phyloP scores from a whole-genome alignment of 2,797 vertebrate genomes.

The Basileuterus tristriatus region DNA sequence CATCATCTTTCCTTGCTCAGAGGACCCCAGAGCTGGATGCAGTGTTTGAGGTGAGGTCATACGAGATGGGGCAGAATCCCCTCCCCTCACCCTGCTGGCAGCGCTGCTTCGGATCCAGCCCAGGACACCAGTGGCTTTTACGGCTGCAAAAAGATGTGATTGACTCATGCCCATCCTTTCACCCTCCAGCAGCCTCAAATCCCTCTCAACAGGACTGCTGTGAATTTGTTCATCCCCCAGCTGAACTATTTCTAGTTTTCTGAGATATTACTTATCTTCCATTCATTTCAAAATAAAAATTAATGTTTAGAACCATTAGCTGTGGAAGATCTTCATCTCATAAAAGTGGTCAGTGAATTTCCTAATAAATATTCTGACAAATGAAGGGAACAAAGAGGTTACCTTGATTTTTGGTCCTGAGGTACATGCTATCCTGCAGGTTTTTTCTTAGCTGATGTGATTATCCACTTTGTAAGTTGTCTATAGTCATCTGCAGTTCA shows the following conservation, averaged over 20 bases:
- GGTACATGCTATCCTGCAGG: neutral
- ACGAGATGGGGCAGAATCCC: accelerated
- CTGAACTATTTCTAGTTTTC: neutral
- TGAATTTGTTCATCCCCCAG: neutral
- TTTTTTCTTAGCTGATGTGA: neutral
- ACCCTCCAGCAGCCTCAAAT: neutral
- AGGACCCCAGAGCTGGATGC: neutral
- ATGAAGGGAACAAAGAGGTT: neutral
- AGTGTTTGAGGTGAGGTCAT: neutral
- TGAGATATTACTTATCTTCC: neutral
- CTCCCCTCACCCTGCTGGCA: accelerated
- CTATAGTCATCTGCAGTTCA: neutral
- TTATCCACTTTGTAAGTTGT: neutral
- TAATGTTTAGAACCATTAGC: neutral
- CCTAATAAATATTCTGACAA: neutral
- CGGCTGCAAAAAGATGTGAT: neutral
- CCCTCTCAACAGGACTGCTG: neutral
- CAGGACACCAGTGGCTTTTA: neutral
- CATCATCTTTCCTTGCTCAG: neutral
- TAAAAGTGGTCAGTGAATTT: neutral
- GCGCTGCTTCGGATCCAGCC: accelerated
- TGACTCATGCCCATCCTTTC: neutral
- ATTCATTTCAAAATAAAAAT: neutral
- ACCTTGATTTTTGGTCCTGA: neutral
- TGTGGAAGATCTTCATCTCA: neutral